Conservation (phyloP, 2,888 invertebrate species). For the Herminia tarsipennalis region DNA sequence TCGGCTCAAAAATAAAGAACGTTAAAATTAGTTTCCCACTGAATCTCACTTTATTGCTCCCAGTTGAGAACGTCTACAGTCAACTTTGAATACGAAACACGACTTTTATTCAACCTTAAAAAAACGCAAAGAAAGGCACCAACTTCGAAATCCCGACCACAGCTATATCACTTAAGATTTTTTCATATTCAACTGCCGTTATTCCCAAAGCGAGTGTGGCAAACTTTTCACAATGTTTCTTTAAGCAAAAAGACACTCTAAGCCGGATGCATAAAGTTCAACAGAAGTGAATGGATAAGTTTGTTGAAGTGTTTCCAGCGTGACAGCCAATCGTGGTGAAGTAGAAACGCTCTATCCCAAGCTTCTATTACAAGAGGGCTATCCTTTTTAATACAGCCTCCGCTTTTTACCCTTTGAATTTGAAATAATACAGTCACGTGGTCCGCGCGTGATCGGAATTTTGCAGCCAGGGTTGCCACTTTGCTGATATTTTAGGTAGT, state of each 20-base stretch:
- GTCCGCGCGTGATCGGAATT: slow-evolving; percentile 66
- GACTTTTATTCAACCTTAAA: slow-evolving; percentile 32
- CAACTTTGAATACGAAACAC: slow-evolving; percentile 35
- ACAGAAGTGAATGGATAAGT: slow-evolving; percentile 13
- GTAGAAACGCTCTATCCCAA: slow-evolving; percentile 38
- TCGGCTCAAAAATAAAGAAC: background rate
- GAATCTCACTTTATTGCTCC: slow-evolving; percentile 12
- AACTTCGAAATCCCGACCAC: slow-evolving; percentile 31
- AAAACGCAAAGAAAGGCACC: slow-evolving; percentile 23
- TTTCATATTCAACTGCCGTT: slow-evolving; percentile 56
- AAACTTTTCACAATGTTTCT: slow-evolving; percentile 12
- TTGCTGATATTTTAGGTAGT: slow-evolving; percentile 24
- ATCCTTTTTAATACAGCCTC: slow-evolving; percentile 70
- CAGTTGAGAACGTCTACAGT: slow-evolving; percentile 8
- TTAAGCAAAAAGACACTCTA: slow-evolving; percentile 23
- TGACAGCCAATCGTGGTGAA: slow-evolving; percentile 50
- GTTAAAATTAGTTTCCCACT: background rate
- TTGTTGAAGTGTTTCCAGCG: slow-evolving; percentile 38
- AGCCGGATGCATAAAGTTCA: slow-evolving; percentile 2
- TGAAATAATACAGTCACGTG: slow-evolving; percentile 76
- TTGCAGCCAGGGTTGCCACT: slow-evolving; percentile 24
- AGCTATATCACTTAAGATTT: slow-evolving; percentile 54
- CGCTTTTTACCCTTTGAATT: slow-evolving; percentile 77
- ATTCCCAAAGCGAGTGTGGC: slow-evolving; percentile 38
- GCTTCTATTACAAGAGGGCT: slow-evolving; percentile 54